Evolutionary conservation across 2,797 vertebrate genomes (phyloP), one percentile per base, ranked within the genome.

Genomic region (Salarias fasciatus): DNA sequence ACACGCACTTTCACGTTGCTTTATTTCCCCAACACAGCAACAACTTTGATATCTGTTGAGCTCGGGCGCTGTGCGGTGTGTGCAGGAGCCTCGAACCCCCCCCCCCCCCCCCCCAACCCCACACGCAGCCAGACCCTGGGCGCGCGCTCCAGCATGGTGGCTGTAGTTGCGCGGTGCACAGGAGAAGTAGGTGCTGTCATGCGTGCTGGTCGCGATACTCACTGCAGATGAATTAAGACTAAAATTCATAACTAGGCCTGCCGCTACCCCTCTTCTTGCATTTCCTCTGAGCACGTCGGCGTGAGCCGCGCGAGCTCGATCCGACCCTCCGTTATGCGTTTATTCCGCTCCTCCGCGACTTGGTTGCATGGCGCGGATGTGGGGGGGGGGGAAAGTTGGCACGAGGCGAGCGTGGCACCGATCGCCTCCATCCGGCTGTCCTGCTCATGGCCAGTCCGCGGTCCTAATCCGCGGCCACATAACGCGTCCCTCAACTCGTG

Each of bases 361-460:
- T 58, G 69, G 18, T 60, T 53, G n/a, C n/a, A n/a, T n/a, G 72
- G 61, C 52, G 63, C 48, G 51, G 73, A 69, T n/a, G n/a, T n/a
- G n/a, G n/a, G n/a, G n/a, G 47, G 55, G 54, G 61, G 48, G 63
- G 72, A 86, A 91, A 89, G 89, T 91, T 91, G 84, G 79, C 81
- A 70, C 45, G 47, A 75, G 62, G 63, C 57, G 5, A 47, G 63
- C 53, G 33, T 38, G 72, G 64, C 79, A 80, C 69, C 57, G 60
- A 69, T 75, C 76, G 79, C 81, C 69, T 84, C 70, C 79, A 70
- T 44, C 79, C 72, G 69, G 65, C 41, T 49, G 80, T 68, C 72
- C 68, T 44, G 58, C 66, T 73, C 43, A 78, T 49, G 57, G 30
- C 31, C 62, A 57, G 46, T 68, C 61, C 38, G 57, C 41, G 36